phyloP scores from a whole-genome alignment of 2,797 vertebrate genomes.

The Apodemus agrarius region DNA sequence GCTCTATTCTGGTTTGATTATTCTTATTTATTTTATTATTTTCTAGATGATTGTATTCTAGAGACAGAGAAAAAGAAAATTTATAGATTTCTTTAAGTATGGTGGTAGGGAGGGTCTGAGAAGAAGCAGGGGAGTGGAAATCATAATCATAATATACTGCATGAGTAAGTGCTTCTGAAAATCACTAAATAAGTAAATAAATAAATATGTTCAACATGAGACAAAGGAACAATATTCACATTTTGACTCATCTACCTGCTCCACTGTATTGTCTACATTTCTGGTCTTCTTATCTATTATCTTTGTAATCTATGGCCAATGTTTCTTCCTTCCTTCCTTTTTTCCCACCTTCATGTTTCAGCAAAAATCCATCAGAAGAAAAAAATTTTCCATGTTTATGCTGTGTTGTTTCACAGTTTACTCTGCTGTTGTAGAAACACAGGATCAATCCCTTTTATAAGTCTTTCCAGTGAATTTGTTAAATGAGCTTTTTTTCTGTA shows the following conservation, averaged over 20 bases:
- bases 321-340: not conserved
- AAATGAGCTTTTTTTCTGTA: not conserved
- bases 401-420: not conserved
- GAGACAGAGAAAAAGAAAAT: not conserved
- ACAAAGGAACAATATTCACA: not conserved
- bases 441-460: not conserved
- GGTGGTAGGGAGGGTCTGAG: not conserved
- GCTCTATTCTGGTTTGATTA: not conserved
- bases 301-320: not conserved
- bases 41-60: not conserved
- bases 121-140: not conserved
- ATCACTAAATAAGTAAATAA: not conserved
- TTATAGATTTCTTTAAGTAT: not conserved
- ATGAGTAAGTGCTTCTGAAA: not conserved
- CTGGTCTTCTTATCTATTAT: not conserved
- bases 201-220: not conserved
- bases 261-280: not conserved
- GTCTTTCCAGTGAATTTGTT: not conserved
- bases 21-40: not conserved
- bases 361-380: not conserved
- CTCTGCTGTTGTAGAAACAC: not conserved
- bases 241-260: not conserved
- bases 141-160: too few species aligned
- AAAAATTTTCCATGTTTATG: not conserved
- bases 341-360: not conserved